These are phyloP conservation scores for Daubentonia madagascariensis DNA, from an alignment of 2,113 vertebrate genomes.

Conservation along the genomic window DNA sequence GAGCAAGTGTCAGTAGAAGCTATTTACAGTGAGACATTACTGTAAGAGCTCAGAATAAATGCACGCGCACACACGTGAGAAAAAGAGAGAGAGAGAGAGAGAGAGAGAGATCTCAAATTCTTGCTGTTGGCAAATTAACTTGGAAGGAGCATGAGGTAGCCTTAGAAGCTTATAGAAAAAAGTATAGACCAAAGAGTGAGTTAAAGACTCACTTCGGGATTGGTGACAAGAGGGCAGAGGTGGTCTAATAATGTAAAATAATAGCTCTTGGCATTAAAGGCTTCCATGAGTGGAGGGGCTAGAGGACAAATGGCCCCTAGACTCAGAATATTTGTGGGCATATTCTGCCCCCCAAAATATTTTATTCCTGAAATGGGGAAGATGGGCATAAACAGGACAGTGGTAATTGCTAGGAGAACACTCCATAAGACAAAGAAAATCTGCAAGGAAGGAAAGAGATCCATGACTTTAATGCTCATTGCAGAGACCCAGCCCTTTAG, in stretches of 20 bases:
- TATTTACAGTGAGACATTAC: neutral
- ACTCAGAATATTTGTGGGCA: neutral
- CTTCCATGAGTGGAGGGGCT: neutral
- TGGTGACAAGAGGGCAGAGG: neutral
- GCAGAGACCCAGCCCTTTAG: neutral
- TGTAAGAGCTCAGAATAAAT: neutral
- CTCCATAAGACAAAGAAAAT: neutral
- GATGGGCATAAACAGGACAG: neutral
- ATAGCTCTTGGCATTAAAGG: neutral
- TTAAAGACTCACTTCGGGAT: neutral
- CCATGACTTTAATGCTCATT: neutral
- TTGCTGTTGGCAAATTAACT: neutral
- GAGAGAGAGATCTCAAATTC: neutral
- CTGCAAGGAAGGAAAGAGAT: neutral
- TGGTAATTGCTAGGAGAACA: neutral
- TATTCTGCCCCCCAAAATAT: neutral
- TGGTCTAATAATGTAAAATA: neutral
- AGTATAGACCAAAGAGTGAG: neutral
- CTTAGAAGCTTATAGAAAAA: neutral
- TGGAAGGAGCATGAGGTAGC: neutral
- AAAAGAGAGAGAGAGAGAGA: too few species aligned
- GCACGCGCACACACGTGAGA: too few species aligned
- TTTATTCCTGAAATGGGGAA: neutral
- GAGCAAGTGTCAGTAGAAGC: neutral
- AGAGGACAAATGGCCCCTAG: neutral